phyloP scores from a whole-genome alignment of 1,140 invertebrate genomes.

The Drosophila orosa region DNA sequence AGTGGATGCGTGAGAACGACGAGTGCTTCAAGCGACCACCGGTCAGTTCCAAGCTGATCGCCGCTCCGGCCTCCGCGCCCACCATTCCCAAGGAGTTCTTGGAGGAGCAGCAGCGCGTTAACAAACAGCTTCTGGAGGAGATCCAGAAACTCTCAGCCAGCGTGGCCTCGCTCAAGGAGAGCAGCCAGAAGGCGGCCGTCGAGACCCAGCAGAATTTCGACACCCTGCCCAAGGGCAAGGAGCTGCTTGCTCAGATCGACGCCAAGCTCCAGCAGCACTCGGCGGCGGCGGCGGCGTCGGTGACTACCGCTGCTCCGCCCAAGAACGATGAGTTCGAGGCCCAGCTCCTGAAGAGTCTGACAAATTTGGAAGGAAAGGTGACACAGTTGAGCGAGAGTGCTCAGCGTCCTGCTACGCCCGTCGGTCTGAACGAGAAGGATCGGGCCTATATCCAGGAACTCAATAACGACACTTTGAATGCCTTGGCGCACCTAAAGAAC shows the following conservation, averaged over 20 bases:
- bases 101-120: constrained; percentile 60
- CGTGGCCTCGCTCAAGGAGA: constrained; percentile 85
- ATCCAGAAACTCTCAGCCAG: constrained; percentile 85
- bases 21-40: constrained; percentile 76
- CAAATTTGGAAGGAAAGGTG: constrained; percentile 48
- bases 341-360: constrained; percentile 60
- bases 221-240: constrained; percentile 53
- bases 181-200: constrained; percentile 62
- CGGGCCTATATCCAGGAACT: constrained; percentile 74
- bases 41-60: constrained; percentile 59
- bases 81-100: constrained; percentile 62
- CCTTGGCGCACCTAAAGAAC: constrained; percentile 63
- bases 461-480: constrained; percentile 75
- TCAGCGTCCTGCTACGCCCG: constrained; percentile 33
- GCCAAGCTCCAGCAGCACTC: constrained; percentile 64
- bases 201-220: constrained; percentile 61
- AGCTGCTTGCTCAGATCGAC: constrained; percentile 70
- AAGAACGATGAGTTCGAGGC: constrained; percentile 71
- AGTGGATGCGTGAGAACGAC: constrained; percentile 86
- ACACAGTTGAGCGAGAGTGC: constrained; percentile 36
- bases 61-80: constrained; percentile 18
- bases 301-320: constrained; percentile 60
- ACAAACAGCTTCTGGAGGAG: constrained; percentile 85
- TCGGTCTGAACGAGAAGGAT: constrained; percentile 63
- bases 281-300: not conserved